A percentile compares a stretch with the other conserved stretches of the same genome.
phyloP scores from a whole-genome alignment of 2,888 invertebrate genomes.

The Panopea generosa region DNA sequence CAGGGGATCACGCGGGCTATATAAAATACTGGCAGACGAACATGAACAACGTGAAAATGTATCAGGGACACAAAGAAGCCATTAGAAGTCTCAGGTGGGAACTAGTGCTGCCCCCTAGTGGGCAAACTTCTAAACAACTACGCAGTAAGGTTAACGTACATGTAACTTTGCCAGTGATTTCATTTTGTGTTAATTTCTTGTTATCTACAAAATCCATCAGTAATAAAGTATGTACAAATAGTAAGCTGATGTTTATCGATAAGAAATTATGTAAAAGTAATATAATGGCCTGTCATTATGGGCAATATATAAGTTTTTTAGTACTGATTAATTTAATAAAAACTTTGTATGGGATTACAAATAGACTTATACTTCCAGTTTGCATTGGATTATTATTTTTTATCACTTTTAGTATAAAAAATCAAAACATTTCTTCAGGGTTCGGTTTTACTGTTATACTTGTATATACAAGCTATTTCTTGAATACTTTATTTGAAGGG shows the following conservation, averaged over 20 bases:
- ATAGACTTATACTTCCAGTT: too few relatives aligned
- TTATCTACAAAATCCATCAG: neutral
- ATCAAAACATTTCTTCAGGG: too few relatives aligned
- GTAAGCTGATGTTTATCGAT: neutral
- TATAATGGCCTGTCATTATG: too few relatives aligned
- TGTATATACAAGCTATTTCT: too few relatives aligned
- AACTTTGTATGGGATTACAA: constrained; percentile 3
- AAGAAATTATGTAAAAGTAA: too few relatives aligned
- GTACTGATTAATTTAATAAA: constrained; percentile 47
- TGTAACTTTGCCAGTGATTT: constrained; percentile 37
- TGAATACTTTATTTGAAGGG: too few relatives aligned
- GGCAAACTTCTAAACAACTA: constrained; percentile 10
- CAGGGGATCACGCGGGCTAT: constrained; percentile 99
- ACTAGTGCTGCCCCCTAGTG: constrained; percentile 46
- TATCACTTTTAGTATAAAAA: too few relatives aligned
- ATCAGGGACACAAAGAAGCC: constrained; percentile 99
- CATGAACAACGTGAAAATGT: constrained; percentile 99
- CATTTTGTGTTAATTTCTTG: neutral
- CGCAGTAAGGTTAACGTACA: constrained; percentile 55
- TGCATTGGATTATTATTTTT: too few relatives aligned
- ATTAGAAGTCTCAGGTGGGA: constrained; percentile 97
- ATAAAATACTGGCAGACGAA: constrained; percentile 99
- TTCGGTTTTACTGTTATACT: too few relatives aligned
- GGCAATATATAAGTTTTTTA: too few relatives aligned
- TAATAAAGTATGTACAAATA: too few relatives aligned